Evolutionary conservation across 2,113 vertebrate genomes (phyloP).

Genomic region (Oceanites oceanicus): DNA sequence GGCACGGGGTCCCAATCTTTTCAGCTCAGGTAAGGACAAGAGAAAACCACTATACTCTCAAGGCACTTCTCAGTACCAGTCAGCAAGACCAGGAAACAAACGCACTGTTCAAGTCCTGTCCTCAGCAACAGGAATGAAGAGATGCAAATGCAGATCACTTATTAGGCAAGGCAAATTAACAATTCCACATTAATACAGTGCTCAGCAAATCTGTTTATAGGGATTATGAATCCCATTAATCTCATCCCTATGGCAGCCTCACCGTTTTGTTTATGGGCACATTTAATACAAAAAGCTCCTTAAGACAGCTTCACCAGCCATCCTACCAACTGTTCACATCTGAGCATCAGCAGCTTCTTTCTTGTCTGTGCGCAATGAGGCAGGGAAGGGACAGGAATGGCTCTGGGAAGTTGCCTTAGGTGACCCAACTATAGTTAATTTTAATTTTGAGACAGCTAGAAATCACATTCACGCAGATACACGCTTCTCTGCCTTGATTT

Average conservation of each 20-base stretch:
- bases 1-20: not conserved
- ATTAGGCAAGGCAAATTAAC: constrained; percentile 55
- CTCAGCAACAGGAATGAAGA: not conserved
- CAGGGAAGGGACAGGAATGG: not conserved
- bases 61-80: not conserved
- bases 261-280: constrained; percentile 31
- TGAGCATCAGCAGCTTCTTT: not conserved
- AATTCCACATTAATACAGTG: constrained; percentile 35
- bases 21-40: not conserved
- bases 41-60: not conserved
- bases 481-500: not conserved
- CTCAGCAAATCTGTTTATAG: constrained; percentile 53
- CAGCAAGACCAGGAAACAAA: not conserved
- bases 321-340: constrained; percentile 27
- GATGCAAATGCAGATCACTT: not conserved
- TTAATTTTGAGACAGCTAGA: constrained; percentile 13
- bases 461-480: not conserved
- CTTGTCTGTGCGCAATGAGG: not conserved
- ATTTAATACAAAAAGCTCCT: constrained; percentile 60
- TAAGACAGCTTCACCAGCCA: constrained; percentile 34
- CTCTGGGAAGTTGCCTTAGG: constrained; percentile 15
- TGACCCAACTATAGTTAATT: constrained; percentile 10
- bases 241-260: constrained; percentile 42
- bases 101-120: not conserved
- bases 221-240: constrained; percentile 67